These are phyloP conservation scores for Rhadinocentrus ornatus DNA, from an alignment of 2,797 vertebrate genomes.

Conservation along the genomic window DNA sequence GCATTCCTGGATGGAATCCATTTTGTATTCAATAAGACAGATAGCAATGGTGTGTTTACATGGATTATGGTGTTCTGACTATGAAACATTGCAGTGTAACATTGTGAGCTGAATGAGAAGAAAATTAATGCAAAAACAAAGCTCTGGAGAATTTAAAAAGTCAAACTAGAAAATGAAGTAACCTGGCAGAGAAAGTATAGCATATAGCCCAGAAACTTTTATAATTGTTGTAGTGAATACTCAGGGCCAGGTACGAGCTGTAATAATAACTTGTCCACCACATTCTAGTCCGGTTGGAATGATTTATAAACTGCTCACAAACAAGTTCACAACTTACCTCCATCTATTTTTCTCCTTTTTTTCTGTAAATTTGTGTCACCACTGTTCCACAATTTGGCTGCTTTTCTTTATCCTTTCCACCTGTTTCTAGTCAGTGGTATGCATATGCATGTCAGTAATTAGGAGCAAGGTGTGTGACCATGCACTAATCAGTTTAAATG, in stretches of 20 bases:
- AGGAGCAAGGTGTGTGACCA: constrained; percentile 55
- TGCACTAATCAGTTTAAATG: constrained; percentile 63
- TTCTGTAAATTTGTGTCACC: neutral
- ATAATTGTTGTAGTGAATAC: constrained; percentile 18
- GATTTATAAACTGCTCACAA: constrained; percentile 56
- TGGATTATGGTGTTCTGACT: constrained; percentile 65
- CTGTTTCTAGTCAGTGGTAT: constrained; percentile 65
- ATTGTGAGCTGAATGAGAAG: constrained; percentile 10
- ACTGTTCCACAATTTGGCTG: constrained; percentile 13
- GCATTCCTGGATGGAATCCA: constrained; percentile 60
- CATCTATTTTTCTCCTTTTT: neutral
- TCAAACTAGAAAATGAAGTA: constrained; percentile 21
- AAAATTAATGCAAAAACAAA: constrained; percentile 34
- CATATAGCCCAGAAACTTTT: neutral
- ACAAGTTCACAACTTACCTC: constrained; percentile 19
- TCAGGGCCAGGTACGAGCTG: neutral
- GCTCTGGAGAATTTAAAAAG: constrained; percentile 18
- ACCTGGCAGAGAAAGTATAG: constrained; percentile 4
- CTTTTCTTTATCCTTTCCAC: constrained; percentile 45
- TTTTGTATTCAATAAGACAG: constrained; percentile 59
- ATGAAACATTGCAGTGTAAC: constrained; percentile 43
- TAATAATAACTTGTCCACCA: constrained; percentile 17
- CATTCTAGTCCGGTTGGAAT: constrained; percentile 14
- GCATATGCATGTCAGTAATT: constrained; percentile 43
- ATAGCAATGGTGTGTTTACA: constrained; percentile 59